Base-by-base conservation (phyloP, 2,797 vertebrate species). In the Rhyacichthys aspro region DNA sequence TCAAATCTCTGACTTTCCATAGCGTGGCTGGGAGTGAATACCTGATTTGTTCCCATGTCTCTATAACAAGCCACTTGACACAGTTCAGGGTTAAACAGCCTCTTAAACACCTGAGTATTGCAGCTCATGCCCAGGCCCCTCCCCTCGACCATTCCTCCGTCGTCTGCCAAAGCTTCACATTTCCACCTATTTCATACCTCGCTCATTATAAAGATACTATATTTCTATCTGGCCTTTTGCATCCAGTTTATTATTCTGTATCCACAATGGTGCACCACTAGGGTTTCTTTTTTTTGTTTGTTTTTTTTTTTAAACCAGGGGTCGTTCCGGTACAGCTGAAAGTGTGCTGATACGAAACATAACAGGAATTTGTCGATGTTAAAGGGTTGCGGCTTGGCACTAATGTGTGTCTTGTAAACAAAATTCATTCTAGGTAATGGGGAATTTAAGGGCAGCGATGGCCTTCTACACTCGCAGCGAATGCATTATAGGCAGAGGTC, bases 61-160 rank as follows among this genome's bases (percentile, higher is more conserved):
- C 71, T 15, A 36, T 79, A 66, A 76, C 71, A 76, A 66, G 58
- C 69, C 68, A 73, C 81, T 85, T 77, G 72, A 82, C 78, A 74
- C 67, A 69, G 69, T 75, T 75, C 14, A 69, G 81, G 87, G 87
- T 90, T 90, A 90, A 92, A 88, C 72, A 73, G 83, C 78, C 83
- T 84, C 89, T 88, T 84, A 73, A 83, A 82, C 74, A 65, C 76
- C 79, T 60, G 76, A 86, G 81, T 77, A 59, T 82, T 63, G 38
- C 81, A 67, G 70, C 81, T 62, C 81, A 69, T 64, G n/a, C n/a
- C n/a, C n/a, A n/a, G n/a, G n/a, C 76, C 50, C 71, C 55, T 66
- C 65, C 70, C 79, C 81, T 48, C 2, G n/a, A n/a, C n/a, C n/a
- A n/a, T n/a, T n/a, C n/a, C n/a, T n/a, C n/a, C n/a, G n/a, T n/a